Base-by-base conservation (phyloP, 2,113 vertebrate species). In the Hippocampus zosterae region DNA sequence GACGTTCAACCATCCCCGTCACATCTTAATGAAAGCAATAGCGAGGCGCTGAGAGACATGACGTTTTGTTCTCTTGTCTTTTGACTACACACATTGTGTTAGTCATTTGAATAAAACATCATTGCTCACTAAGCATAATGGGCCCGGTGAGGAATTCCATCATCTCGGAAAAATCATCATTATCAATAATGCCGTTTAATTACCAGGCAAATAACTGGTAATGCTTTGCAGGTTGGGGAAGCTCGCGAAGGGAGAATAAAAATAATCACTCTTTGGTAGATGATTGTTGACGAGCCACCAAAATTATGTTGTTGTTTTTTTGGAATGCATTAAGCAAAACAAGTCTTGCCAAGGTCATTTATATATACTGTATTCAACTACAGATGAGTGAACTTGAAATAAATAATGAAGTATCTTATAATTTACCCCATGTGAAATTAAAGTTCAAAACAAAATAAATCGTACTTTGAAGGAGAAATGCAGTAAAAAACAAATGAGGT, bases 161-260 rank as follows among this genome's bases (percentile, higher is more conserved):
- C 86, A 91, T 89, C 77, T 88, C 15, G 3, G 63, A n/a, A 23
- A 65, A 65, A 65, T 89, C 84, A 84, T 90, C 86, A 88, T 92
- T 88, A 91, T 89, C 87, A 91, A 91, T 91, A 90, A 89, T 87
- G 84, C 84, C 84, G 84, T 81, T 90, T 92, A 91, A 91, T 91
- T 91, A 91, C 82, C 88, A 91, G 77, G 72, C 79, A 89, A 88
- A 89, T 87, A 87, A 90, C 90, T 88, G 80, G 82, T 69, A 59
- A 89, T 85, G 81, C 85, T 83, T 76, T 67, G 75, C 74, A 81
- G 77, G 79, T 85, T 82, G 21, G 4, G 69, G 63, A 79, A 81
- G 77, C 73, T 23, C 72, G 71, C 52, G 62, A 59, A 70, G 68
- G 71, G 70, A 69, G 62, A 76, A 44, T 46, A 15, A 46, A 46